Base-by-base conservation (phyloP, 2,888 invertebrate species). In the Ophioninae sp. region DNA sequence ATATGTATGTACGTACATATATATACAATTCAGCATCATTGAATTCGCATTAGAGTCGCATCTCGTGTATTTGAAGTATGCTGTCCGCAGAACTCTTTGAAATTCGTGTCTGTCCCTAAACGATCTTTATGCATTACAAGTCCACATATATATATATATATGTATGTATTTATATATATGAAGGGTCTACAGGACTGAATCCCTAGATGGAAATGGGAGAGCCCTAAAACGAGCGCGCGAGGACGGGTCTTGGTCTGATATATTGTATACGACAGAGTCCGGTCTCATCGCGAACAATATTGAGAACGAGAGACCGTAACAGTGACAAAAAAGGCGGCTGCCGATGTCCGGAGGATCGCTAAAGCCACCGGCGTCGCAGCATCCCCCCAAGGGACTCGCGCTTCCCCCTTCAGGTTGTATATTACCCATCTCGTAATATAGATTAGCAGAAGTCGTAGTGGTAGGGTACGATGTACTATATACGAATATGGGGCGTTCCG, bases 351-450 rank as follows among this genome's bases (percentile, higher is more conserved):
- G 83, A 81, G 84, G 86, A 87, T 86, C 71, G 85, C 86, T 68
- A 84, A 85, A 87, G 86, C 86, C 87, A 87, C 85, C 86, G 86
- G 87, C 87, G 86, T 87, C 85, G 51, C 17, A 86, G 87, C 81
- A 86, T 87, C 86, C 87, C 81, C 87, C 84, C 81, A 85, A 80
- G 85, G 85, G 82, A 81, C 85, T 72, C 83, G 72, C 84, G 85
- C 75, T 76, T 83, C 84, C 61, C 72, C 61, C 71, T 78, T 78
- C 85, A 79, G 51, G 37, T 64, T 61, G 39, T 79, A 81, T 69
- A 71, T 23, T 64, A 20, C 61, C 68, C 39, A 61, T 68, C 39
- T 56, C 68, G 68, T 69, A 80, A 30, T 30, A 30, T 30, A 30
- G 30, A 30, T 74, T 75, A 75, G 75, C 68, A 37, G 23, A 56